These are phyloP conservation scores for Eptesicus fuscus DNA, from an alignment of 2,113 vertebrate species.

Conservation along the genomic window DNA sequence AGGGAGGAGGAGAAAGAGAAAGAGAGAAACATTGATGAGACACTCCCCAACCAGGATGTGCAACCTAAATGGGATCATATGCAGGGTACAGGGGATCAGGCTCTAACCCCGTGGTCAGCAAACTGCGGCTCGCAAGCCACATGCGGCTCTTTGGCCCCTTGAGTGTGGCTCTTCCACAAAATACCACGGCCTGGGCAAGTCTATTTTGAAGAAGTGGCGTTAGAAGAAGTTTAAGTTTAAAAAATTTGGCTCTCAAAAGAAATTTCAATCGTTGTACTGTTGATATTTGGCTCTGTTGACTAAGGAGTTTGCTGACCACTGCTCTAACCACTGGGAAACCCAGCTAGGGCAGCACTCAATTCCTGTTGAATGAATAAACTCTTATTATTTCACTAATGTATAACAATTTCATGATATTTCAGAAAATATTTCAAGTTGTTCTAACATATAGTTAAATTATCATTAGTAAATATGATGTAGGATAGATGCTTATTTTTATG, in stretches of 20 bases:
- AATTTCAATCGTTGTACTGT: too few species aligned
- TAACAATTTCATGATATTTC: slow-evolving; percentile 45
- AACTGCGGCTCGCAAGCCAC: too few species aligned
- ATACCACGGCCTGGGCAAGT: too few species aligned
- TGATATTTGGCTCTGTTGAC: too few species aligned
- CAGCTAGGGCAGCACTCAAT: not conserved
- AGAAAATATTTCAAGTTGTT: slow-evolving; percentile 42
- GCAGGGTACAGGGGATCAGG: not conserved
- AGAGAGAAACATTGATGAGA: not conserved
- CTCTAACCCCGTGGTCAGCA: not conserved
- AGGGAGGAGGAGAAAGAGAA: accelerated
- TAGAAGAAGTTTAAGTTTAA: too few species aligned
- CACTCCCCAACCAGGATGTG: too few species aligned
- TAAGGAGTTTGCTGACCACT: too few species aligned
- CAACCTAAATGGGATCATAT: too few species aligned
- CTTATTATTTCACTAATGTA: slow-evolving; percentile 6
- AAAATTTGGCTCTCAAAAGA: too few species aligned
- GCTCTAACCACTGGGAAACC: not conserved
- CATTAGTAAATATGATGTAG: not conserved
- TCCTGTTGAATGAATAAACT: slow-evolving; percentile 42
- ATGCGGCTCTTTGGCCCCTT: too few species aligned
- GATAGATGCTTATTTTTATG: not conserved
- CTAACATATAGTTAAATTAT: not conserved
- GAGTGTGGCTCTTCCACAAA: too few species aligned
- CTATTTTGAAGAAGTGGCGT: too few species aligned